Base-by-base conservation (phyloP, 2,113 vertebrate species). In the Sceloporus undulatus region DNA sequence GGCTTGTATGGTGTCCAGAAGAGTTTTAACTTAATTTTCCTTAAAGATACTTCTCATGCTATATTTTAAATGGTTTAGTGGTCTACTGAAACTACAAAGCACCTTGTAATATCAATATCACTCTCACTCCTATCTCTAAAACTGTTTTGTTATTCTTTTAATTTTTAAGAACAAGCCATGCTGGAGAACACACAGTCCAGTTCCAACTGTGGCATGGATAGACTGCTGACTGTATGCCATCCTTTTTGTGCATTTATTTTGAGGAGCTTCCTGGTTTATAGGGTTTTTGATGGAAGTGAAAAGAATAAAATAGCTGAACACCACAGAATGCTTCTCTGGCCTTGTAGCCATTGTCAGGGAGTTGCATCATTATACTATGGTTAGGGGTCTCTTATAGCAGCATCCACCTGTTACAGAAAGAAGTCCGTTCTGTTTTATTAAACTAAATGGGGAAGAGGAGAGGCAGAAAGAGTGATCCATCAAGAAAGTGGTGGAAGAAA, bases 381-480 rank as follows among this genome's bases (percentile, higher is more conserved):
- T 62, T 42, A 27, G 38, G 78, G 34, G 25, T 29, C 14, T 84
- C 71, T 70, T 78, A 56, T 14, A 91, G 29, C 87, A 84, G 59
- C 19, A 84, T 59, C 2, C 42, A 29, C 19, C 75, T 89, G 38
- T 21, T 78, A 38, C 86, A 48, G 66, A 88, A 25, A 87, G 86
- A 88, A 5, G 42, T 0, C 79, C 62, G 86, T 87, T 89, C 83
- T 4, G 75, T 92, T 27, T 38, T 25, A 52, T n/a, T 89, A 93
- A 95, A 94, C 94, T 96, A 79, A 95, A 94, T 96, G 94, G 40
- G 2, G 4, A 89, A 19, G 56, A 25, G 9, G 21, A 27, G 29
- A 19, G 10, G 7, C 0, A 25, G 40, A 23, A 94, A 95, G 96
- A 92, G 21, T 19, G 40, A 79, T 86, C 85, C 1, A 8, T 42